phyloP scores from a whole-genome alignment of 2,888 invertebrate genomes.

The Orthosia gothica region DNA sequence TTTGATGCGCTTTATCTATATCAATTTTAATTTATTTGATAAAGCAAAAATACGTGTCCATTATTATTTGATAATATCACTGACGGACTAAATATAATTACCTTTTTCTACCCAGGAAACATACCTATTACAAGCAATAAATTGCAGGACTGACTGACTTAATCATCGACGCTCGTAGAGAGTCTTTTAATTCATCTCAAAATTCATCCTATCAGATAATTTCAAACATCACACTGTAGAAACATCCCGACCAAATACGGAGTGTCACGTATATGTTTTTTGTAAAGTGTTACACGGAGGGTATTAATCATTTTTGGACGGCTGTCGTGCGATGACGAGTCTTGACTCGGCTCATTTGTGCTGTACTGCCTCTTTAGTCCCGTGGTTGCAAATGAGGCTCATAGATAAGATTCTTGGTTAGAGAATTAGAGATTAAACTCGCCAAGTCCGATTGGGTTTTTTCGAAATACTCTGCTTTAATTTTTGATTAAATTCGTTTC shows the following conservation, averaged over 20 bases:
- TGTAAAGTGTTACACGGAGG: slow-evolving; percentile 53
- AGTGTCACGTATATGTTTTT: slow-evolving; percentile 67
- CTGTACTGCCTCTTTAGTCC: slow-evolving; percentile 29
- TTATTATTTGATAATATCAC: too few species aligned
- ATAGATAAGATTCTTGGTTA: not conserved
- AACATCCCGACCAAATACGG: slow-evolving; percentile 70
- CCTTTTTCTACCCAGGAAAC: too few species aligned
- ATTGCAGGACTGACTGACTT: too few species aligned
- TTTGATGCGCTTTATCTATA: too few species aligned
- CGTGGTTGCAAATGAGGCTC: not conserved
- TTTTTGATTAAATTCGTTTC: not conserved
- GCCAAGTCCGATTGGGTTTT: not conserved
- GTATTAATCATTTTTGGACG: slow-evolving; percentile 73
- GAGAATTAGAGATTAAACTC: not conserved
- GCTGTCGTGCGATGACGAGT: slow-evolving; percentile 61
- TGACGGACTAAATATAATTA: too few species aligned
- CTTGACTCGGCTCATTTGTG: slow-evolving; percentile 46
- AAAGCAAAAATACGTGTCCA: too few species aligned
- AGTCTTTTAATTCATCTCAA: not conserved
- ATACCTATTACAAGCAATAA: too few species aligned
- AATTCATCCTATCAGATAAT: not conserved
- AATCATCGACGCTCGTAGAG: too few species aligned
- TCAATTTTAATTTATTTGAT: too few species aligned
- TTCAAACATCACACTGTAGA: slow-evolving; percentile 61
- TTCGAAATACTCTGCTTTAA: too few species aligned